phyloP scores from a whole-genome alignment of 2,797 vertebrate species.

The Adrianichthys oophorus region DNA sequence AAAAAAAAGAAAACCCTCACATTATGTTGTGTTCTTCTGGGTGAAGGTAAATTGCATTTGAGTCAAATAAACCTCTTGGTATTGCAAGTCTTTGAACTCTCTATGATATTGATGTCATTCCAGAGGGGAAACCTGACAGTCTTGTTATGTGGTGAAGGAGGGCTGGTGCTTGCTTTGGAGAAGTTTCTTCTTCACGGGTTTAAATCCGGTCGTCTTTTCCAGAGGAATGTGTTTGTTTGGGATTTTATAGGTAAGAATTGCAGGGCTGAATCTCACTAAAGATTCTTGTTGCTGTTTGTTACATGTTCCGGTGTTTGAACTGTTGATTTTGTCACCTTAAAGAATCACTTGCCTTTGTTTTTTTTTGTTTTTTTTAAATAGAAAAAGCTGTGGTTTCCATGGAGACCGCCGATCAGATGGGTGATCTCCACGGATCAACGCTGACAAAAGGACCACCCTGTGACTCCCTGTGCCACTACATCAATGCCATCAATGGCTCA shows the following conservation, averaged over 20 bases:
- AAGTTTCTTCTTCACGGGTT: conserved; percentile 96
- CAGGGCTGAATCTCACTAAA: background rate
- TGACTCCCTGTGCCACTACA: conserved; percentile 90
- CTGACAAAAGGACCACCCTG: conserved; percentile 81
- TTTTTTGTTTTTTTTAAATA: conserved; percentile 43
- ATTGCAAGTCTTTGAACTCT: conserved; percentile 9
- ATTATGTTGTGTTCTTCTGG: conserved; percentile 17
- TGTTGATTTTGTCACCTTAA: background rate
- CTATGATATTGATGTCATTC: conserved; percentile 32
- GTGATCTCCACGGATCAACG: conserved; percentile 82
- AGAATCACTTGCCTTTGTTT: too few species aligned
- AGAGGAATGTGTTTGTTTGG: conserved; percentile 97
- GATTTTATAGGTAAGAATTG: conserved; percentile 90
- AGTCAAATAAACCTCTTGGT: conserved; percentile 16
- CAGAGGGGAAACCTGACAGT: conserved; percentile 94
- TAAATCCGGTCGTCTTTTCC: conserved; percentile 90
- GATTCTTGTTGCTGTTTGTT: background rate
- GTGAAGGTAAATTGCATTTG: background rate
- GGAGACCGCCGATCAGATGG: conserved; percentile 88
- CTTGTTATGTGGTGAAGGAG: conserved; percentile 91
- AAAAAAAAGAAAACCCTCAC: background rate
- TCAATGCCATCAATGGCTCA: conserved; percentile 88
- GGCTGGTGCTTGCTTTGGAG: conserved; percentile 90
- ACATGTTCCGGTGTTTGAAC: conserved; percentile 50
- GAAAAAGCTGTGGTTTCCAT: conserved; percentile 89